A percentile compares a stretch with the other conserved stretches of the same genome.
phyloP scores from a whole-genome alignment of 2,888 invertebrate species.

The Zaprionus obscuricornis region DNA sequence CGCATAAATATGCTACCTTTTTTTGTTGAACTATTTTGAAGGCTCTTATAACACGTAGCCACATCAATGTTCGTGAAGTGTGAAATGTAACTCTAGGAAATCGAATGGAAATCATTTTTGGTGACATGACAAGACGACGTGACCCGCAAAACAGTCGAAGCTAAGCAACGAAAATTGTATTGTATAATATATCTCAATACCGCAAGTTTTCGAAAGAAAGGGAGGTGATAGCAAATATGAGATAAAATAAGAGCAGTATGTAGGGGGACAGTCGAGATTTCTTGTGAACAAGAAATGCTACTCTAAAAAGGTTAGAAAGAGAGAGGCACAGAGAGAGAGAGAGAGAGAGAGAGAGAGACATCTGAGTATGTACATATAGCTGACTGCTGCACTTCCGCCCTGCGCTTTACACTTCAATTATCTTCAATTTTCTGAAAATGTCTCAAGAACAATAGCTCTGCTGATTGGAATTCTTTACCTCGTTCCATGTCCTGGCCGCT shows the following conservation, averaged over 20 bases:
- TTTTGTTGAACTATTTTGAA: background rate
- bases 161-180: slow-evolving; percentile 66
- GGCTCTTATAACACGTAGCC: too few relatives aligned
- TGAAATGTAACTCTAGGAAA: too few relatives aligned
- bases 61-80: too few relatives aligned
- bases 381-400: slow-evolving; percentile 74
- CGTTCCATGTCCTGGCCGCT: slow-evolving; percentile 62
- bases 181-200: slow-evolving; percentile 64
- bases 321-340: background rate
- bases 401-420: slow-evolving; percentile 78
- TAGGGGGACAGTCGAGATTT: too few relatives aligned
- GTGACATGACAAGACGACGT: slow-evolving; percentile 33
- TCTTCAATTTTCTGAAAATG: slow-evolving; percentile 78
- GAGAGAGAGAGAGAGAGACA: background rate
- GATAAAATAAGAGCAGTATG: too few relatives aligned
- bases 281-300: slow-evolving; percentile 9
- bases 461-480: slow-evolving; percentile 79
- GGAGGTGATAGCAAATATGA: too few relatives aligned
- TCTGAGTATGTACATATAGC: slow-evolving; percentile 32
- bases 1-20: too few relatives aligned
- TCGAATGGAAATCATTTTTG: background rate
- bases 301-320: slow-evolving; percentile 26
- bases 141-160: slow-evolving; percentile 41
- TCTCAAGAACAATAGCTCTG: slow-evolving; percentile 78
- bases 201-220: slow-evolving; percentile 27